These are phyloP conservation scores for Steinernema hermaphroditum DNA, from an alignment of 2,888 invertebrate species.

Conservation along the genomic window DNA sequence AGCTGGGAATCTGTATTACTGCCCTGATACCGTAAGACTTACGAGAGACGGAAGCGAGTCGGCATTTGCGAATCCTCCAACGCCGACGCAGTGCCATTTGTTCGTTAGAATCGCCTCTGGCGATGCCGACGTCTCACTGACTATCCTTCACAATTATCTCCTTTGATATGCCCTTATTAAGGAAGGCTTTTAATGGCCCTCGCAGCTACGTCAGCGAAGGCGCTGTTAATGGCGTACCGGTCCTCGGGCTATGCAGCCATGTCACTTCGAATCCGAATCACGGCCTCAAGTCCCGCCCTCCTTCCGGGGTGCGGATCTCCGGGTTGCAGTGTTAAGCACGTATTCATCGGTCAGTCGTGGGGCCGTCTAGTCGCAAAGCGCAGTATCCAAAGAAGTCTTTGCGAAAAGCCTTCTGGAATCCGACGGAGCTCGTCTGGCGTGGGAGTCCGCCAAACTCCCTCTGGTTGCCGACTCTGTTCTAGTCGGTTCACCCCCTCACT, in stretches of 20 bases:
- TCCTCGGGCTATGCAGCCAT: constrained; percentile 8
- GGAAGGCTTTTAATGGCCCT: constrained; percentile 15
- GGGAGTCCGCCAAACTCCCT: too few species aligned
- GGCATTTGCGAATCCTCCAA: neutral
- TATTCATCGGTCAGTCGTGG: constrained; percentile 27
- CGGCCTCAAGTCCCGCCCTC: constrained; percentile 17
- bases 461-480: too few species aligned
- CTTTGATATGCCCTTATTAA: constrained; percentile 28
- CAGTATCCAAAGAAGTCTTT: too few species aligned
- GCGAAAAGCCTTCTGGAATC: too few species aligned
- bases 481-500: too few species aligned
- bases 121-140: constrained; percentile 3
- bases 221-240: constrained; percentile 10
- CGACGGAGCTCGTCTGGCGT: too few species aligned
- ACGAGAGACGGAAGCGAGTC: neutral
- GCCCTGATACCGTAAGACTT: constrained; percentile 1
- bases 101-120: neutral
- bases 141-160: constrained; percentile 29
- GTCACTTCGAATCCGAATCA: constrained; percentile 24
- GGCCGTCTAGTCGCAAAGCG: too few species aligned
- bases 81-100: neutral
- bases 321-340: constrained; percentile 23
- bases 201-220: neutral
- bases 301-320: constrained; percentile 8
- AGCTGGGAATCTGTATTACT: neutral